Evolutionary conservation across 2,113 vertebrate genomes (phyloP).

Genomic region (Cairina moschata): DNA sequence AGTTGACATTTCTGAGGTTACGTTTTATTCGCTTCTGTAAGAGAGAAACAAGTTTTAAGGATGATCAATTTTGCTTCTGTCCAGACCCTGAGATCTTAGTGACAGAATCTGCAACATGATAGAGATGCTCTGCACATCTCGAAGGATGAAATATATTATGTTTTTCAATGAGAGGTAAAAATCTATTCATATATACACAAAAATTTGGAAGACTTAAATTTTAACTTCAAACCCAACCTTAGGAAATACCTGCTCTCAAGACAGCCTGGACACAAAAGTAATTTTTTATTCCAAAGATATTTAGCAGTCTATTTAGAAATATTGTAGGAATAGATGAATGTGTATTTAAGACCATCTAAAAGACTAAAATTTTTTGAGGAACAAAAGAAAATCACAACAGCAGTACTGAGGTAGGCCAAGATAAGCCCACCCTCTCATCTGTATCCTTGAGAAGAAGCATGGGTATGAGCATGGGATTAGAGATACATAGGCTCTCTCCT

Average conservation of each 20-base stretch:
- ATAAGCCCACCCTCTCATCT: not conserved
- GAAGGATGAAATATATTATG: not conserved
- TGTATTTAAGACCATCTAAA: not conserved
- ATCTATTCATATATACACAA: not conserved
- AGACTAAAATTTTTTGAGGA: not conserved
- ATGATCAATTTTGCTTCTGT: not conserved
- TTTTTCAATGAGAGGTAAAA: not conserved
- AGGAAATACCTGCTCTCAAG: not conserved
- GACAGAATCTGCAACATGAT: not conserved
- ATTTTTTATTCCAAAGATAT: not conserved
- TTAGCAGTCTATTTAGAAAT: not conserved
- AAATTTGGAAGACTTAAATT: not conserved
- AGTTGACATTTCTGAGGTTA: no score
- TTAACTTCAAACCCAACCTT: not conserved
- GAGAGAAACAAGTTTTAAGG: not conserved
- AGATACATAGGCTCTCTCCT: not conserved
- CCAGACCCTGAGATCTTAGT: not conserved
- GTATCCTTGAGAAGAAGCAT: not conserved
- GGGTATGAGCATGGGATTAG: not conserved
- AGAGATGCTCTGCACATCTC: not conserved
- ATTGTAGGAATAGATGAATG: not conserved
- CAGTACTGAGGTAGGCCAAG: not conserved
- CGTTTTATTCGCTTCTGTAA: not conserved
- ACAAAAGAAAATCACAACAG: not conserved
- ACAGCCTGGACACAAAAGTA: not conserved